Evolutionary conservation across 1,140 invertebrate genomes (phyloP), one percentile per base, ranked within the genome.

Genomic region (Neocloeon triangulifer): DNA sequence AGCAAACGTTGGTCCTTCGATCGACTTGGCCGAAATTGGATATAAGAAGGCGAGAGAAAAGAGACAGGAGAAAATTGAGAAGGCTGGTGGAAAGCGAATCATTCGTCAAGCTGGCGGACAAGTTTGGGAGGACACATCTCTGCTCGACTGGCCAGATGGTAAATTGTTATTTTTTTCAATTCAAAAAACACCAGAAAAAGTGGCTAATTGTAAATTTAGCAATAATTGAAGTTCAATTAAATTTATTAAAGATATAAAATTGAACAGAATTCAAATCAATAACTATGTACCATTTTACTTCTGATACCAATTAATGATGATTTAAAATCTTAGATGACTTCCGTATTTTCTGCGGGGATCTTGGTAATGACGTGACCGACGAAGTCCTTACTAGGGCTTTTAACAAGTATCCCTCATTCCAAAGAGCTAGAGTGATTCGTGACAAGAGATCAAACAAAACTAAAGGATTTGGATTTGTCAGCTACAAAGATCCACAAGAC

Each of bases 321-420:
- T n/a, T n/a, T n/a, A n/a, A n/a, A n/a, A n/a, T n/a, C n/a, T 40
- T 34, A 74, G 86, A 94, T 64, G 94, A 98, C 59, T 98, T 94
- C 52, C 61, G 94, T 39, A 78, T 99, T 51, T 99, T 99, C 54
- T 96, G 91, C 52, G 95, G 95, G 20, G 95, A 99, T 65, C 59
- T 99, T 5, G 95, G 95, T 3, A 98, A 98, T 53, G 94, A 98
- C 56, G 92, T 97, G 1, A 97, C 89, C 0, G 94, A 99, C 48
- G 94, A 98, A 52, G 66, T 92, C 28, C 56, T 99, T 7, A 72
- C 76, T 1, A 60, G 91, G 43, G 91, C 89, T 1, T 99, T 99
- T 47, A 79, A 78, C 43, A 89, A 91, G 50, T 99, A 84, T 59
- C 69, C 77, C 0, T 94, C 89, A 23, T 98, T 98, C 54, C 65